Evolutionary conservation across 1,140 invertebrate species (phyloP).

Genomic region (Zaprionus africanus): DNA sequence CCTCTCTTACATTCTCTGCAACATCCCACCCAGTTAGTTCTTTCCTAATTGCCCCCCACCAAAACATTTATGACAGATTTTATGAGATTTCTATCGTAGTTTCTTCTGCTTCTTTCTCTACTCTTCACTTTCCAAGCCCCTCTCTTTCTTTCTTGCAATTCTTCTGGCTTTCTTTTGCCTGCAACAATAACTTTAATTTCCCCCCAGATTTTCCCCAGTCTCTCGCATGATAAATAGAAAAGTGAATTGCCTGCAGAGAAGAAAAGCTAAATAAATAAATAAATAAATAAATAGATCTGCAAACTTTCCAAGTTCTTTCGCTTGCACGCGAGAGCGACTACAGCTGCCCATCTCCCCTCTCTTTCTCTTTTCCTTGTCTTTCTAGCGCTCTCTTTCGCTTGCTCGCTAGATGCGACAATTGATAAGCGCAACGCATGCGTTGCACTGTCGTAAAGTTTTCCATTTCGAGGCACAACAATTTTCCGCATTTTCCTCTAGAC

Average conservation of each 20-base stretch:
- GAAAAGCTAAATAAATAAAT: slow-evolving; percentile 45
- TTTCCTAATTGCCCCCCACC: slow-evolving; percentile 1
- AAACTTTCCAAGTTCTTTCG: slow-evolving; percentile 37
- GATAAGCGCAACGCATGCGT: slow-evolving; percentile 63
- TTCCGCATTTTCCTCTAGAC: slow-evolving; percentile 62
- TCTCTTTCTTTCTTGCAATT: not conserved
- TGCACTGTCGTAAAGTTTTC: slow-evolving; percentile 62
- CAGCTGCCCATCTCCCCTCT: not conserved
- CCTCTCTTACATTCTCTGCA: not conserved
- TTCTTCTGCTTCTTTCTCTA: not conserved
- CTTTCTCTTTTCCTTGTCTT: slow-evolving; percentile 7
- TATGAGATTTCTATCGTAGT: not conserved
- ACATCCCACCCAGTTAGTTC: not conserved
- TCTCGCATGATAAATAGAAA: slow-evolving; percentile 70
- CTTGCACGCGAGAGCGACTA: slow-evolving; percentile 15
- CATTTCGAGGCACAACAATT: slow-evolving; percentile 71
- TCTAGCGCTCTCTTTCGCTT: not conserved
- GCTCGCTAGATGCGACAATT: slow-evolving; percentile 58
- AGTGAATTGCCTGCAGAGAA: slow-evolving; percentile 62
- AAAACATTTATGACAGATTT: slow-evolving; percentile 9
- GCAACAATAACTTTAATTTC: slow-evolving; percentile 61
- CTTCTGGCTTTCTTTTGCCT: slow-evolving; percentile 53
- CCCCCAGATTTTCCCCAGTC: not conserved
- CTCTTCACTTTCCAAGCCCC: not conserved
- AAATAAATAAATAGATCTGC: slow-evolving; percentile 16